Base-by-base conservation (phyloP, 1,140 invertebrate genomes). In the Listronotus oregonensis region DNA sequence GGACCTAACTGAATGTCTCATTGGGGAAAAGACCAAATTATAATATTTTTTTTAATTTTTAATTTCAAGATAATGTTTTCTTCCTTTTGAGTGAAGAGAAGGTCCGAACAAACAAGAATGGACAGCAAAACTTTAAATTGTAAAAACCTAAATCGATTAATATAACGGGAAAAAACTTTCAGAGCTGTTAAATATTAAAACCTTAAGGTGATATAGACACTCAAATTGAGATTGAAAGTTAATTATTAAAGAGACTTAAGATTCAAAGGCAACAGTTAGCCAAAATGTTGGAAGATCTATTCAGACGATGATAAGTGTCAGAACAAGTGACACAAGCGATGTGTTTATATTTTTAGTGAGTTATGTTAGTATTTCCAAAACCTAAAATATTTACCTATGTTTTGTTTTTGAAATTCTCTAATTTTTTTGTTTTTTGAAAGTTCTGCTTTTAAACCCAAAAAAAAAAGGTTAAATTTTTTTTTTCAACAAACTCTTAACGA, bases 241-340 rank as follows among this genome's bases (percentile, higher is more conserved):
- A 70, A 85, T 93, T 56, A 88, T 93, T 47, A 85, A 85, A 61
- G 93, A 94, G 81, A 90, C 9, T 75, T 87, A 61, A 83, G 93
- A 50, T 95, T 94, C 78, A 93, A 77, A 83, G 92, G 50, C 86
- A 88, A 71, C 84, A 85, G 68, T 82, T 95, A 71, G 89, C 90
- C 6, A 62, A 66, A 61, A 66, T 78, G 59, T 68, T 78, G 15
- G 75, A 77, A 51, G 43, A 81, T 59, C 71, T 52, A 72, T 78
- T 40, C 67, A 73, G 54, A 72, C 18, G 12, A 59, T 66, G 64
- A 31, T 60, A n/a, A 52, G 10, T 12, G 47, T 59, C 11, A 59
- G 49, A 60, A 46, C 27, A 66, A 66, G 52, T 66, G 64, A 66
- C 64, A 27, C 21, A 27, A 27, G 5, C 21, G 21, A 27, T 27